Percentiles rank a stretch among this genome's conserved stretches.
Conservation (phyloP, 2,888 invertebrate genomes). For the Ephialtes manifestator region DNA sequence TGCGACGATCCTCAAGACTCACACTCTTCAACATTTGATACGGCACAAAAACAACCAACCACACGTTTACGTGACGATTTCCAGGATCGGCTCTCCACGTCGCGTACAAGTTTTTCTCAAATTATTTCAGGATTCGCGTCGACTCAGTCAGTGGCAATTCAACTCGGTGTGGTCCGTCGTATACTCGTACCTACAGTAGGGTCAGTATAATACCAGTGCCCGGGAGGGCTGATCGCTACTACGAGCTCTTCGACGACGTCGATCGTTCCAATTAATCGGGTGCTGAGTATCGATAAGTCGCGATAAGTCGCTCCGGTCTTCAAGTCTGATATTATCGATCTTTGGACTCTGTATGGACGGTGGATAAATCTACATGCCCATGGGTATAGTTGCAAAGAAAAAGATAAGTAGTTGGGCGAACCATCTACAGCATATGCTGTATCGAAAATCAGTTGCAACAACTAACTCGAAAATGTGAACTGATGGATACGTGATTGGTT, state of each 20-base stretch:
- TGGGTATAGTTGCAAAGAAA: no score
- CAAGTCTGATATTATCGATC: neutral
- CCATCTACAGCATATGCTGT: no score
- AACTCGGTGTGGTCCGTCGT: constrained; percentile 48
- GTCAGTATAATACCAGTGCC: neutral
- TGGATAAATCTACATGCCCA: neutral
- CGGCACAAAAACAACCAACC: constrained; percentile 45
- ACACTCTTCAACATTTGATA: neutral
- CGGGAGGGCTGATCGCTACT: neutral
- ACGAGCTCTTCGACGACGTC: neutral
- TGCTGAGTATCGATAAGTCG: constrained; percentile 14
- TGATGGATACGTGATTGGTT: no score
- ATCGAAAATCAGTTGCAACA: no score
- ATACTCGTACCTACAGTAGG: neutral
- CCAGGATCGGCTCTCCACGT: constrained; percentile 22
- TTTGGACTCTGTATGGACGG: neutral
- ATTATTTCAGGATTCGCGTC: constrained; percentile 40
- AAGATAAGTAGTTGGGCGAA: no score
- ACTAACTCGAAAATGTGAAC: no score
- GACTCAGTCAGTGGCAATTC: constrained; percentile 40
- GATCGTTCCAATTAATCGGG: constrained; percentile 40
- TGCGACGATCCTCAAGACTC: constrained; percentile 33
- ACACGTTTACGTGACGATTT: constrained; percentile 53
- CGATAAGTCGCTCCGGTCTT: constrained; percentile 20
- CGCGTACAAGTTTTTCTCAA: constrained; percentile 52